Percentiles rank a stretch among this genome's conserved stretches.
phyloP scores from a whole-genome alignment of 2,888 invertebrate genomes.

The Lasioglossum villosulum region DNA sequence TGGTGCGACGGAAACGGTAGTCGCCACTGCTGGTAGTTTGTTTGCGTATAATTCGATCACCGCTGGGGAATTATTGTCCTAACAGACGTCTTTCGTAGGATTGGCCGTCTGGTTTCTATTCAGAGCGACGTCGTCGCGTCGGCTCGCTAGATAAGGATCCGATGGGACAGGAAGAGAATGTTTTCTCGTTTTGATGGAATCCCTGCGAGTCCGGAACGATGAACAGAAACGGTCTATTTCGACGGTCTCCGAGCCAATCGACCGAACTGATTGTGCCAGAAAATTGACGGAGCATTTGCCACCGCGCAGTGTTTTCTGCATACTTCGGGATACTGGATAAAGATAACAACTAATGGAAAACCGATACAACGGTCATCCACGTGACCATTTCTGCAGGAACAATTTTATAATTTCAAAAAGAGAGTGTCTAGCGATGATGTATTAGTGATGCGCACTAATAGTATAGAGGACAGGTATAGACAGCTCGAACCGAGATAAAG shows the following conservation, averaged over 20 bases:
- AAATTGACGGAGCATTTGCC: slow-evolving; percentile 12
- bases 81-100: slow-evolving; percentile 49
- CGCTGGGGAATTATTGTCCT: slow-evolving; percentile 62
- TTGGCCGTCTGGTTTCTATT: slow-evolving; percentile 37
- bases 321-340: background rate
- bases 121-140: background rate
- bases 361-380: background rate
- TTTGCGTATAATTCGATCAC: slow-evolving; percentile 70
- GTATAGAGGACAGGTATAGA: background rate
- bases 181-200: slow-evolving; percentile 43
- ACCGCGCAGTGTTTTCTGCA: background rate
- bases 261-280: background rate
- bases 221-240: slow-evolving; percentile 24
- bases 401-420: too few species aligned
- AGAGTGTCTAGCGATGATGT: too few species aligned
- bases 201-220: slow-evolving; percentile 13
- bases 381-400: too few species aligned
- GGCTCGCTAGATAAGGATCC: slow-evolving; percentile 50
- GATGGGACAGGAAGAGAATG: slow-evolving; percentile 27
- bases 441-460: background rate
- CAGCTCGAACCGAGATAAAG: background rate
- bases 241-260: slow-evolving; percentile 2
- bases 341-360: background rate
- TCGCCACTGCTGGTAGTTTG: slow-evolving; percentile 62
- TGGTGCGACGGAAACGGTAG: slow-evolving; percentile 42